phyloP scores from a whole-genome alignment of 2,113 vertebrate genomes.

The Stercorarius parasiticus region DNA sequence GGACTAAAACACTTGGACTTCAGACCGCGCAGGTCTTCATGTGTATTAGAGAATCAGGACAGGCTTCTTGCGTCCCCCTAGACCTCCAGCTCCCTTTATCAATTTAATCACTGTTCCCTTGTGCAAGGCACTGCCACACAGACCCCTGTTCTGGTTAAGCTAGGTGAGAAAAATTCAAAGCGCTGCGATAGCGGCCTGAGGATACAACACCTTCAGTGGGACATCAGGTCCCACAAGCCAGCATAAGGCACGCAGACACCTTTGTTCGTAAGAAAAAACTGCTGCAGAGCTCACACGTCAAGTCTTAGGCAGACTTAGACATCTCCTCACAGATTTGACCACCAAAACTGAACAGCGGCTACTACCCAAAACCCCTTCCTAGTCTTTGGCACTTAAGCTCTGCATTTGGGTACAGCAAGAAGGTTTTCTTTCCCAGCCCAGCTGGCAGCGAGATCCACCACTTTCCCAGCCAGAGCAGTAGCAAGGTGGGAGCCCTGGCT shows the following conservation, averaged over 20 bases:
- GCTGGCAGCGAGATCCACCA: background rate
- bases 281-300: background rate
- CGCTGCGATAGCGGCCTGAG: background rate
- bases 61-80: background rate
- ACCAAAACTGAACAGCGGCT: background rate
- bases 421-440: background rate
- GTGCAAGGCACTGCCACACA: background rate
- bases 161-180: background rate
- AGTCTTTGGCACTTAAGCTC: background rate
- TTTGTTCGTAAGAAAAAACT: background rate
- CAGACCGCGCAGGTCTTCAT: background rate
- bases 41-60: background rate
- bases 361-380: background rate
- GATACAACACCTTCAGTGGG: background rate
- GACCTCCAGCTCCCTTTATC: fast-evolving
- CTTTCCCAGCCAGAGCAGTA: background rate
- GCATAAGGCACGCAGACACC: background rate
- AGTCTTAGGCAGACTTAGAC: background rate
- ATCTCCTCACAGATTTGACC: background rate
- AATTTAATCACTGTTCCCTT: too few species aligned
- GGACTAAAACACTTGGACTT: background rate
- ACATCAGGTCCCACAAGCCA: background rate
- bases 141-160: background rate
- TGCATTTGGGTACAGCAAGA: background rate
- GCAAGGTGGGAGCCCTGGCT: background rate